Conservation (phyloP, 2,797 vertebrate species). For the Nyctalus aviator region DNA sequence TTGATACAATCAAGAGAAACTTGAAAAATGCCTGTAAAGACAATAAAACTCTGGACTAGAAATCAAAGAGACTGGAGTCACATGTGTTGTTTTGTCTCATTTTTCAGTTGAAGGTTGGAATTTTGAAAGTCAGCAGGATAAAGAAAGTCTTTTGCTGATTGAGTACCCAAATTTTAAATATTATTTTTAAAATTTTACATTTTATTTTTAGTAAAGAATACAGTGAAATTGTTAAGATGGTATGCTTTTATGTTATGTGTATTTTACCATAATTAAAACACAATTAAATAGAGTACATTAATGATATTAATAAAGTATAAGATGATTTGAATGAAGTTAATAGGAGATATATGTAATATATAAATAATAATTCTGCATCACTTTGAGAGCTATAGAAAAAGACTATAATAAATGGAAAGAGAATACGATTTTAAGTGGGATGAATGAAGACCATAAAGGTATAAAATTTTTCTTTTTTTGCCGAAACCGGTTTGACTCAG, state of each 20-base stretch:
- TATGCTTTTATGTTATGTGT: background rate
- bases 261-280: background rate
- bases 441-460: background rate
- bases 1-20: background rate
- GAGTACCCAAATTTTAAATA: background rate
- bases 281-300: background rate
- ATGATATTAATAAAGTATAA: background rate
- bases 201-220: background rate
- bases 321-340: slow-evolving; percentile 32
- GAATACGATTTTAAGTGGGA: background rate
- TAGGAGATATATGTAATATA: background rate
- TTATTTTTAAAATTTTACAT: background rate
- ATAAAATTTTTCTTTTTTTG: background rate
- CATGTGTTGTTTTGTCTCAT: background rate
- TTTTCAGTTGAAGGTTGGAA: background rate
- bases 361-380: background rate
- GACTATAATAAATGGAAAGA: background rate
- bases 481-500: no score
- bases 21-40: background rate
- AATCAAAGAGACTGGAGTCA: background rate
- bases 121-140: background rate
- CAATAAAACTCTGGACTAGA: background rate
- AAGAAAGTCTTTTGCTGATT: background rate
- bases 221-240: background rate
- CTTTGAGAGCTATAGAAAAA: slow-evolving; percentile 19